A percentile compares a stretch with the other conserved stretches of the same genome.
These are phyloP conservation scores for Cremastobaeus sp. DNA, from an alignment of 2,888 invertebrate species.

Conservation along the genomic window DNA sequence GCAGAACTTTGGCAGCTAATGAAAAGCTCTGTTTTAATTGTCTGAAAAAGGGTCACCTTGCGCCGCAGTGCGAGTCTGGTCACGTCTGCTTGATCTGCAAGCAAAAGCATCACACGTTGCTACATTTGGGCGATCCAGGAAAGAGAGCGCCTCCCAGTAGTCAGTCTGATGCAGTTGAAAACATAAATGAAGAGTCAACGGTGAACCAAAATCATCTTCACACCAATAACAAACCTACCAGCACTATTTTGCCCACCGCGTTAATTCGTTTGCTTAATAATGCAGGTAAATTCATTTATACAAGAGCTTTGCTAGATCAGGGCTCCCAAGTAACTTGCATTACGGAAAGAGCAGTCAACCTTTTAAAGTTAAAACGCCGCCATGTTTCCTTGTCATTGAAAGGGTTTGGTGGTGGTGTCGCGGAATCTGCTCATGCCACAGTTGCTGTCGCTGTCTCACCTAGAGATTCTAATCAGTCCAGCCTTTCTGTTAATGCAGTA, in stretches of 20 bases:
- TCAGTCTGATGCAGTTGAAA: neutral
- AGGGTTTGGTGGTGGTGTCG: no score
- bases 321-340: no score
- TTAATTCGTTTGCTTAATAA: no score
- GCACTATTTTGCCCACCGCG: neutral
- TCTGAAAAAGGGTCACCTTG: neutral
- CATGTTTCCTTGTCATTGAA: no score
- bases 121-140: neutral
- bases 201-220: neutral
- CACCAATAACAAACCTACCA: neutral
- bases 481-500: no score
- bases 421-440: no score
- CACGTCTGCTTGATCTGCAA: neutral
- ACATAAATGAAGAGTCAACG: neutral
- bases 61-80: neutral
- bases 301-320: no score
- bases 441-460: no score
- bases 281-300: no score
- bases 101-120: neutral
- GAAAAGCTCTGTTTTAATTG: neutral
- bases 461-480: no score
- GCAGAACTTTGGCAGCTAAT: neutral
- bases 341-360: no score
- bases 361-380: no score
- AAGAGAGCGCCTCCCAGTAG: neutral